Conservation (phyloP, 2,888 invertebrate species). For the Tachina grossa region DNA sequence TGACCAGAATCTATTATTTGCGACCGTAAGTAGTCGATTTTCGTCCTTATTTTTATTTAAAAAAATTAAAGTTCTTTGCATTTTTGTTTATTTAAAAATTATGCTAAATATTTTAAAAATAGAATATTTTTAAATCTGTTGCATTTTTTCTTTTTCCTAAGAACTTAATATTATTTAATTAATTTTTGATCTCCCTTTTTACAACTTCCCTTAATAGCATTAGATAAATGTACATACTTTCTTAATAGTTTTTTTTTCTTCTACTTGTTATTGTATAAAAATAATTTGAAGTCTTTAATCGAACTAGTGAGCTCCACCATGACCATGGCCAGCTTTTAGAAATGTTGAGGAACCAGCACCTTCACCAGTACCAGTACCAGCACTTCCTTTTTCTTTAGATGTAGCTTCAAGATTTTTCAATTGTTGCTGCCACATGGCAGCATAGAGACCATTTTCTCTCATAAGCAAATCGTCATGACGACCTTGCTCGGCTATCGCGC, state of each 20-base stretch:
- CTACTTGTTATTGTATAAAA: neutral
- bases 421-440: conserved; percentile 97
- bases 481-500: conserved; percentile 95
- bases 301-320: conserved; percentile 73
- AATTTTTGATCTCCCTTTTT: neutral
- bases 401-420: conserved; percentile 82
- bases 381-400: conserved; percentile 37
- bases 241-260: neutral
- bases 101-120: conserved; percentile 32
- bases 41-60: neutral
- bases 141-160: conserved; percentile 5
- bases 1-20: too few relatives aligned
- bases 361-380: conserved; percentile 5
- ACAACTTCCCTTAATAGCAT: conserved; percentile 46
- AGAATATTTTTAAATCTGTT: neutral
- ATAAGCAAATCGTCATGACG: conserved; percentile 88
- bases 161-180: conserved; percentile 12
- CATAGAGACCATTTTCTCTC: conserved; percentile 89
- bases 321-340: conserved; percentile 75
- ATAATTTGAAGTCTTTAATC: conserved; percentile 22
- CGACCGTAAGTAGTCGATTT: too few relatives aligned
- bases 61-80: conserved; percentile 13
- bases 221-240: conserved; percentile 5
- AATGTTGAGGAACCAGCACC: conserved; percentile 34
- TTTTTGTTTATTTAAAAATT: conserved; percentile 37